Evolutionary conservation across 1,140 invertebrate species (phyloP), one percentile per base, ranked within the genome.

Genomic region (Zophobas morio): DNA sequence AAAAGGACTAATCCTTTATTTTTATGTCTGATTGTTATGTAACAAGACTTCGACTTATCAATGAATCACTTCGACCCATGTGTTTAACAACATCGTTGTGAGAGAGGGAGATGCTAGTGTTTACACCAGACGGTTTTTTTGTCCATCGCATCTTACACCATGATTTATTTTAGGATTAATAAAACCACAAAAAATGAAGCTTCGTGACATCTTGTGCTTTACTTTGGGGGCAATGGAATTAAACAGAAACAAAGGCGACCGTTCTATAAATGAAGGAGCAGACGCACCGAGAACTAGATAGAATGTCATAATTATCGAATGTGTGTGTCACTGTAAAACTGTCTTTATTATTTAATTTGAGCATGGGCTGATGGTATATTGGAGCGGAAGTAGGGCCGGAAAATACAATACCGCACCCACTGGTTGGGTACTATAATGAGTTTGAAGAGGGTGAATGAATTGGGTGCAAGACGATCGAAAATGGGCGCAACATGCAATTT

Each of bases 401-500:
- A 66, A 42, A 36, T 36, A 46, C n/a, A 66, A 66, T 42, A 66
- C 60, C 60, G 60, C 60, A 66, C 60, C 60, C 60, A 66, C 60
- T 42, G 60, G 60, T 66, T 66, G 60, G 37, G 40, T 39, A 60
- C 56, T 36, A 36, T 39, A 39, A 63, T 57, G 56, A 60, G 34
- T 39, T 39, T 60, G 34, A 36, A 66, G 39, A 66, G 60, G 60
- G 60, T 66, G 60, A 66, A 42, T 42, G 60, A 6, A 33, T 66
- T 42, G 35, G n/a, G n/a, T 39, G 37, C 39, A 42, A 66, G 60
- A 66, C 60, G 60, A 36, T 66, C 39, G n/a, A 40, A 66, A 66
- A 66, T 66, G 60, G 60, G 60, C 42, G 60, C 39, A 66, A 66
- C 60, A 42, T 66, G 60, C 60, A 66, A 66, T 66, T 66, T 66